phyloP scores from a whole-genome alignment of 2,113 vertebrate species.

The Leptobrachium ailaonicum region DNA sequence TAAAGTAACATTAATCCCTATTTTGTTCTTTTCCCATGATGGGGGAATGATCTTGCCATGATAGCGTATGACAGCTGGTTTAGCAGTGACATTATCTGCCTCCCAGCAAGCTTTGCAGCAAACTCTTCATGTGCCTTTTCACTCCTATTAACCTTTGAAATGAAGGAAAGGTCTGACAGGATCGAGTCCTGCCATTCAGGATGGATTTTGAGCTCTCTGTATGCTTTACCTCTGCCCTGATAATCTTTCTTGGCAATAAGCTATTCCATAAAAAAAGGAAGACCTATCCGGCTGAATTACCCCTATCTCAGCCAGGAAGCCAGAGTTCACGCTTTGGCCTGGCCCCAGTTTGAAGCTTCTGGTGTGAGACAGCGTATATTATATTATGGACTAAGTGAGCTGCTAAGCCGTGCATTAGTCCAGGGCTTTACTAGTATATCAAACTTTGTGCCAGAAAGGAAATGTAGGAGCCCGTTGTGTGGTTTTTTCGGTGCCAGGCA shows the following conservation, averaged over 20 bases:
- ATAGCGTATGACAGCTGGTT: constrained; percentile 10
- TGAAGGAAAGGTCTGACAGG: constrained; percentile 13
- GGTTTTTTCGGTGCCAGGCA: too few relatives aligned
- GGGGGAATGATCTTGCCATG: neutral
- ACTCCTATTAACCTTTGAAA: constrained; percentile 40
- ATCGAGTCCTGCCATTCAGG: constrained; percentile 18
- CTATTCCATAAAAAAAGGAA: constrained; percentile 8
- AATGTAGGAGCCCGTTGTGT: too few relatives aligned
- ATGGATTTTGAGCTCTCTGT: constrained; percentile 2
- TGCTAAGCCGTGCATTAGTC: too few relatives aligned
- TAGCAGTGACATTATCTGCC: constrained; percentile 25
- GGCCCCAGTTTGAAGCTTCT: too few relatives aligned
- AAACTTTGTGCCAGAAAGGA: too few relatives aligned
- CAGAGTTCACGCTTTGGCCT: too few relatives aligned
- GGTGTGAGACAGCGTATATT: too few relatives aligned
- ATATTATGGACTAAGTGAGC: too few relatives aligned
- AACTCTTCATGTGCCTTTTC: constrained; percentile 8
- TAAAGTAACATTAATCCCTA: neutral
- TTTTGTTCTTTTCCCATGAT: neutral
- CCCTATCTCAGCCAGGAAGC: too few relatives aligned
- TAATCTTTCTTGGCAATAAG: constrained; percentile 10
- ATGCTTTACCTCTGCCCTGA: constrained; percentile 1
- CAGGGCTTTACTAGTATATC: too few relatives aligned
- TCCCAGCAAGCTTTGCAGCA: constrained; percentile 19
- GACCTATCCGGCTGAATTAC: too few relatives aligned